Base-by-base conservation (phyloP, 64 coral and sea anemone genomes). In the Cladopsammia gracilis region DNA sequence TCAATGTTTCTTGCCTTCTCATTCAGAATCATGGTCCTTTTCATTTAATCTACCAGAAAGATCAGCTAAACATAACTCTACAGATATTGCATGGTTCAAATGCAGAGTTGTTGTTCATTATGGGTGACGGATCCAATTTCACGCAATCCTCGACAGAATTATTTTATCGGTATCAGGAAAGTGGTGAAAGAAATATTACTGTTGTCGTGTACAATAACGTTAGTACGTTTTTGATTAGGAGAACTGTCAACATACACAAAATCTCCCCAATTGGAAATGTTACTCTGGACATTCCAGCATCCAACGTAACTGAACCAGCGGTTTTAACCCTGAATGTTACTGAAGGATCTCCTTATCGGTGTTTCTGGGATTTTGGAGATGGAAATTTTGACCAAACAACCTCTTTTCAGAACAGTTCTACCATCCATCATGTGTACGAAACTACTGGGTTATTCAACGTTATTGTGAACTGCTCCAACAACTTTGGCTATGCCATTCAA, bases 301-400 rank as follows among this genome's bases (percentile, higher is more conserved):
- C 87, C 48, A 89, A 84, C 73, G 11, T 89, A 45, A 82, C 87
- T 25, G 67, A 90, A 25, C 22, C 4, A 51, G 83, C 87, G 64
- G 46, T 65, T 57, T 84, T 95, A 34, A 77, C 44, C 15, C 16
- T 95, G 26, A 95, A 89, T 44, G 65, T 95, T 23, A 75, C 78
- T 58, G 34, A 58, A 68, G 93, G 93, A 16, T 59, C 75, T 22
- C 93, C 93, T 34, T 95, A 89, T 68, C 10, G 76, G 57, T 95
- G 93, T 78, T n/a, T 53, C 10, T 89, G 86, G 44, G 24, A 46
- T 78, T 74, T 90, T 72, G 93, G 93, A 76, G 93, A 95, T 89
- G 79, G 78, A 4, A 72, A 7, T 70, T 70, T 73, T 12, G 7
- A 25, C n/a, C 18, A 88, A 89, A 68, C 69, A 75, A 47, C 73